phyloP scores from a whole-genome alignment of 2,113 vertebrate genomes.

The Mirounga angustirostris region DNA sequence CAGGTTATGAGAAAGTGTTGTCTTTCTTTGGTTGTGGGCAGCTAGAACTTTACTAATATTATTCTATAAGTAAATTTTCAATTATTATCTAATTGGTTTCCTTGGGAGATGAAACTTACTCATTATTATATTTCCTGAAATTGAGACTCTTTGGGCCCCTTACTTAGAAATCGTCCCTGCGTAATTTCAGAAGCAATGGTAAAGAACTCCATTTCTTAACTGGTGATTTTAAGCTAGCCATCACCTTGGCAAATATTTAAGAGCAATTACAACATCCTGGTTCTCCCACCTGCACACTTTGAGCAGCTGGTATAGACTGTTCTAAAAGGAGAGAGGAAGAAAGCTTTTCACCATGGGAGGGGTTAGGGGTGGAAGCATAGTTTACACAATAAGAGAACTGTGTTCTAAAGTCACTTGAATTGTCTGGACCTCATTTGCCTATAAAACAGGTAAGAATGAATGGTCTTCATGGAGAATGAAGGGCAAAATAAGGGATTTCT shows the following conservation, averaged over 20 bases:
- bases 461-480: conserved; percentile 5
- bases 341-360: neutral
- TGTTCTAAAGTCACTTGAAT: conserved; percentile 27
- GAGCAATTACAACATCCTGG: neutral
- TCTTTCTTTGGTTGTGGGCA: neutral
- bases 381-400: conserved; percentile 1
- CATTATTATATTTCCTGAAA: neutral
- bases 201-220: neutral
- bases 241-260: conserved; percentile 4
- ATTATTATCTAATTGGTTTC: conserved; percentile 15
- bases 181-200: conserved; percentile 5
- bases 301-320: neutral
- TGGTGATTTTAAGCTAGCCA: neutral
- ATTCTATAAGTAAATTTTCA: neutral
- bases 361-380: neutral
- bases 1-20: neutral
- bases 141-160: neutral
- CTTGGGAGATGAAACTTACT: neutral
- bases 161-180: neutral
- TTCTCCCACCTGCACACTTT: neutral
- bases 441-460: conserved; percentile 22
- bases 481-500: conserved; percentile 3
- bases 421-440: neutral
- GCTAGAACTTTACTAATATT: neutral
- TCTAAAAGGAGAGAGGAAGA: neutral